Evolutionary conservation across 2,797 vertebrate genomes (phyloP).

Genomic region (Spea hammondii): DNA sequence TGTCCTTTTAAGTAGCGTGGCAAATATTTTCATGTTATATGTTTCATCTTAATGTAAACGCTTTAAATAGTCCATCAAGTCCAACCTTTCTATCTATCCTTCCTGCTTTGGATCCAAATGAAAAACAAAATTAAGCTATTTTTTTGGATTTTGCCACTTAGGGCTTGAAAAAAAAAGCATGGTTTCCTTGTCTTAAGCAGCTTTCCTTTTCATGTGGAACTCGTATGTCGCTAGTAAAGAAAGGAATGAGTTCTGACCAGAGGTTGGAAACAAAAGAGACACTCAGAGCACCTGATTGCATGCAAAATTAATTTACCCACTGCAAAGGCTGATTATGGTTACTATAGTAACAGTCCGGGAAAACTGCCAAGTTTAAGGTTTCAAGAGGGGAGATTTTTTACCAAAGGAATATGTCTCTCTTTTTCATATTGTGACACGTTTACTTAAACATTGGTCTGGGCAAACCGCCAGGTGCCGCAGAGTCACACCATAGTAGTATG

Average conservation of each 20-base stretch:
- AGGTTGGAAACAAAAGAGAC: neutral
- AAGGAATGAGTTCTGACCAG: neutral
- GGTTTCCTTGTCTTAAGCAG: too few species aligned
- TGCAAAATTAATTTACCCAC: neutral
- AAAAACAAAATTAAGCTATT: too few species aligned
- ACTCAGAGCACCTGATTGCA: neutral
- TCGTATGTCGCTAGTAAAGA: too few species aligned
- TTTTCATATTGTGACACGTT: neutral
- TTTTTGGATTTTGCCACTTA: too few species aligned
- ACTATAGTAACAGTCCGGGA: neutral
- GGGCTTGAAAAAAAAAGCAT: too few species aligned
- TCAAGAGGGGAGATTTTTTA: neutral
- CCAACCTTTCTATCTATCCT: too few species aligned
- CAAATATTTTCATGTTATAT: too few species aligned
- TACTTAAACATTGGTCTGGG: slow-evolving; percentile 1
- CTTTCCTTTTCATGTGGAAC: too few species aligned
- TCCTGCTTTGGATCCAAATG: too few species aligned
- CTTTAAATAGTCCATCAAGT: too few species aligned
- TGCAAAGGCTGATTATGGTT: neutral
- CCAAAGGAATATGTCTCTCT: neutral
- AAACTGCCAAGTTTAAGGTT: neutral
- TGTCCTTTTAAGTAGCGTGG: too few species aligned
- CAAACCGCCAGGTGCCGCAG: neutral
- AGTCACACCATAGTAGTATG: neutral
- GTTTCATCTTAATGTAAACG: too few species aligned